These are phyloP conservation scores for Clarias laeviceps DNA, from an alignment of 2,797 vertebrate species.

Conservation along the genomic window DNA sequence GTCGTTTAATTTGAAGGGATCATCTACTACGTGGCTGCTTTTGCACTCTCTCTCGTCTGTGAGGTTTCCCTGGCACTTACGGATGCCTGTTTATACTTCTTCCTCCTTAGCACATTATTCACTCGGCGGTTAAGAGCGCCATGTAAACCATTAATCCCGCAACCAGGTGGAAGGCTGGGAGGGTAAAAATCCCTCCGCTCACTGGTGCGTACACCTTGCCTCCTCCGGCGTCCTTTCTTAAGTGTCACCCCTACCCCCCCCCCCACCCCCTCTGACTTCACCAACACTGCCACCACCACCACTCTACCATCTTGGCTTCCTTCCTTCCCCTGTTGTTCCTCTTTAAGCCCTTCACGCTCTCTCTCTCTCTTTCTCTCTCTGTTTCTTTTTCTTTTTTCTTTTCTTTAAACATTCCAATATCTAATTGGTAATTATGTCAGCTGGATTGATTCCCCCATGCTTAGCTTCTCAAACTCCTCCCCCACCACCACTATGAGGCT, in stretches of 20 bases:
- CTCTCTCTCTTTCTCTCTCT: slow-evolving; percentile 31
- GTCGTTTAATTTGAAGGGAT: slow-evolving; percentile 13
- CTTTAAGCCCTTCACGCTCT: slow-evolving; percentile 39
- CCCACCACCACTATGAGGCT: slow-evolving; percentile 54
- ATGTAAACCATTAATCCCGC: slow-evolving; percentile 83
- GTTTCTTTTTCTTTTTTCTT: slow-evolving; percentile 36
- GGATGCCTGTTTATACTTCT: slow-evolving; percentile 56
- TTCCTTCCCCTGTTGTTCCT: slow-evolving; percentile 48
- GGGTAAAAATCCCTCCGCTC: slow-evolving; percentile 71
- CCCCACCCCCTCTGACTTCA: slow-evolving; percentile 61
- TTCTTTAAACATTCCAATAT: slow-evolving; percentile 80
- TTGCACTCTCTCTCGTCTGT: not conserved
- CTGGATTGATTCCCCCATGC: slow-evolving; percentile 75
- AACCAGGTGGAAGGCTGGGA: slow-evolving; percentile 74
- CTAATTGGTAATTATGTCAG: slow-evolving; percentile 85
- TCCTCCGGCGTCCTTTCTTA: slow-evolving; percentile 61
- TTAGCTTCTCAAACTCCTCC: slow-evolving; percentile 54
- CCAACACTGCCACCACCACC: slow-evolving; percentile 31
- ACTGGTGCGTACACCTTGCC: slow-evolving; percentile 73
- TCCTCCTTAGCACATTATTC: slow-evolving; percentile 73
- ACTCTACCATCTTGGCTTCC: slow-evolving; percentile 68
- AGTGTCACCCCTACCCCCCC: slow-evolving; percentile 17
- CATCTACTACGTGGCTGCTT: slow-evolving; percentile 6
- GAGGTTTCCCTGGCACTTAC: slow-evolving; percentile 1
- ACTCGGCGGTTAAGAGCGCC: slow-evolving; percentile 72